Conservation (phyloP, 2,113 vertebrate genomes). For the human (Homo sapiens) region GRCh38 chr12:105004501-105005000, state of each 20-base stretch:
- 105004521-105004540: too few relatives aligned
- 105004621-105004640: neutral
- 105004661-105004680: neutral
- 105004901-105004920: neutral
- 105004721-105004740: neutral
- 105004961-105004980: neutral
- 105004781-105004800: neutral
- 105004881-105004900: neutral
- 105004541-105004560: too few relatives aligned
- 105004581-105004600: neutral
- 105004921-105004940: neutral
- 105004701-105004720: neutral
- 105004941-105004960: neutral
- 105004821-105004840: neutral
- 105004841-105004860: neutral
- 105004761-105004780: neutral
- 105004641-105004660: neutral
- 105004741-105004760: neutral
- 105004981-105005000: neutral
- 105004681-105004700: neutral
- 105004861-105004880: neutral
- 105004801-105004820: neutral
- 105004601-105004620: neutral
- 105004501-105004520: too few relatives aligned
- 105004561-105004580: neutral